Evolutionary conservation across 1,140 invertebrate species (phyloP).

Genomic region (Latrodectus geometricus): DNA sequence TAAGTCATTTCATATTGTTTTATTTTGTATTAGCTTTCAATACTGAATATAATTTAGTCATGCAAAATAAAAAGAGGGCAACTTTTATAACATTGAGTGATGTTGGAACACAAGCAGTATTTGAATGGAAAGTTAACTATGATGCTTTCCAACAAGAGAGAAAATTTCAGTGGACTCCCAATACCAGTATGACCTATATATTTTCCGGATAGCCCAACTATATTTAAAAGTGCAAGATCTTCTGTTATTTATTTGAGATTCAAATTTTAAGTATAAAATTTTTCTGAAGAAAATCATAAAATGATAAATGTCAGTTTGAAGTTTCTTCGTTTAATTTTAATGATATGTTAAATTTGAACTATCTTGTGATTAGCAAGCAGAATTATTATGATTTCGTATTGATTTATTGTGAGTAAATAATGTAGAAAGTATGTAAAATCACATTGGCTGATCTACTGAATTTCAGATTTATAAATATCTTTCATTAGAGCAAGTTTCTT

Average conservation of each 20-base stretch:
- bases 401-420: neutral
- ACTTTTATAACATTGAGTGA: neutral
- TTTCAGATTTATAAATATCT: neutral
- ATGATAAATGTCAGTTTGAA: too few species aligned
- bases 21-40: too few species aligned
- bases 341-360: neutral
- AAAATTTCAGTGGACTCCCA: neutral
- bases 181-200: neutral
- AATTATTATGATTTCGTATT: neutral
- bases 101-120: neutral
- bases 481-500: neutral
- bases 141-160: neutral
- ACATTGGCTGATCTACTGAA: neutral
- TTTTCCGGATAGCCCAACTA: neutral
- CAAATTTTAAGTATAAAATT: too few species aligned
- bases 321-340: too few species aligned
- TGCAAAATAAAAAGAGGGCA: constrained; percentile 19
- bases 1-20: too few species aligned
- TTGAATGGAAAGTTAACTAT: constrained; percentile 4
- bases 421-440: neutral
- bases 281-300: too few species aligned
- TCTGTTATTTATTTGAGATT: neutral
- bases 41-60: neutral
- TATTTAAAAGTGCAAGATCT: neutral
- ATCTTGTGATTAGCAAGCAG: neutral